Evolutionary conservation across 1,140 invertebrate genomes (phyloP), one percentile per base, ranked within the genome.

Genomic region (Lucilia cuprina): DNA sequence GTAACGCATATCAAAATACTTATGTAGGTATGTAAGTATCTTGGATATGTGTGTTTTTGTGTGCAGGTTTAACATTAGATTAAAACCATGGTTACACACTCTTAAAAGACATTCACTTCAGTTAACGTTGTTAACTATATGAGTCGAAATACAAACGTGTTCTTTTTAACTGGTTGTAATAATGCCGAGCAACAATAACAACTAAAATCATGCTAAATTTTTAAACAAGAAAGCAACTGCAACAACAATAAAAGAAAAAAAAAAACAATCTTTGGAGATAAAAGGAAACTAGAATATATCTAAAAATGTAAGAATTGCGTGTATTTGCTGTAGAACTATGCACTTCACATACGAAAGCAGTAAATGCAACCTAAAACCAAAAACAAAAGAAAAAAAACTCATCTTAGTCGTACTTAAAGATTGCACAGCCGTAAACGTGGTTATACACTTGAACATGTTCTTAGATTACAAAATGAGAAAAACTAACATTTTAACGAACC

Each of bases 381-480:
- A 2, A 65, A 65, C 55, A 65, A 17, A 65, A 65, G 0, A 30
- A 30, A 30, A 30, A 30, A 30, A 65, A 65, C 3, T 2, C 49
- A 49, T 49, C 49, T 2, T 49, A 49, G 2, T 9, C 9, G 49
- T 49, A 12, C 13, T 55, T 55, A 55, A n/a, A 55, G 9, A 55
- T 55, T 12, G 10, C 17, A 55, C 50, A 55, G 17, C 50, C 17
- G 50, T 60, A 60, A 70, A 70, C 65, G 65, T 70, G 65, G 65
- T 21, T 70, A 70, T 55, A 70, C 77, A 80, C n/a, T 80, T 80
- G 75, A 78, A 80, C 77, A 80, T 80, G 77, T 80, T 80, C 77
- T 80, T 80, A 49, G 77, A 80, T 80, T 80, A 80, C 77, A 80
- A 34, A 77, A 55, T 17, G 17, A 55, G 17, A 55, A 55, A 49